These are phyloP conservation scores for Polyommatus iphigenia DNA, from an alignment of 2,888 invertebrate genomes.

Conservation along the genomic window DNA sequence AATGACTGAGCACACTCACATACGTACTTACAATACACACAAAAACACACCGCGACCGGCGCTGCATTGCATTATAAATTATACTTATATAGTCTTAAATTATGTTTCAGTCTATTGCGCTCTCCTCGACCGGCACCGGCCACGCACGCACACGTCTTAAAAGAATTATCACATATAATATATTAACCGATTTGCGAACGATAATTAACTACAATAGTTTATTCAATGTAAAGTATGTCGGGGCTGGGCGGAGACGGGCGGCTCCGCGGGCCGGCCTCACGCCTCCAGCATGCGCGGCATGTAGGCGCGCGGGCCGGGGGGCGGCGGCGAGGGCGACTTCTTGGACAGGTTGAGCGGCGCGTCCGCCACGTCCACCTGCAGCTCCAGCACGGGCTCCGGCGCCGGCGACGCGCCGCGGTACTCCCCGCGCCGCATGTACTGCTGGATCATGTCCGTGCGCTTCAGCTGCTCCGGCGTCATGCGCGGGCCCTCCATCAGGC, in stretches of 20 bases:
- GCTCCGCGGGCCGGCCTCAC: constrained; percentile 80
- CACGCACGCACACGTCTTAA: constrained; percentile 78
- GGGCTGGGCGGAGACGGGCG: constrained; percentile 75
- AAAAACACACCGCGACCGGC: constrained; percentile 83
- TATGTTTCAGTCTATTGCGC: constrained; percentile 82
- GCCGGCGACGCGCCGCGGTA: constrained; percentile 72
- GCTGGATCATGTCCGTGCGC: constrained; percentile 94
- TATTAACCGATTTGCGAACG: constrained; percentile 83
- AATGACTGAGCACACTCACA: constrained; percentile 83
- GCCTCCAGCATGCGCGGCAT: constrained; percentile 84
- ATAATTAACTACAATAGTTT: constrained; percentile 71
- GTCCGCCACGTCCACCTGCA: constrained; percentile 90
- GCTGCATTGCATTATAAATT: constrained; percentile 83
- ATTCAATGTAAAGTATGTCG: constrained; percentile 78
- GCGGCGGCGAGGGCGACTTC: constrained; percentile 83
- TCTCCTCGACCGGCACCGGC: constrained; percentile 80
- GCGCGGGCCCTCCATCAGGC: constrained; percentile 94
- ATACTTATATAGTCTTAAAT: constrained; percentile 82
- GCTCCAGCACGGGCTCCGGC: constrained; percentile 69
- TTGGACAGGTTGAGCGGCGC: constrained; percentile 95
- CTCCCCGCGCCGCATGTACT: constrained; percentile 92
- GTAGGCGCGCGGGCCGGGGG: constrained; percentile 78
- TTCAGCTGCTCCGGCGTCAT: constrained; percentile 96
- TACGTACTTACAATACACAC: constrained; percentile 81
- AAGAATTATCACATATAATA: constrained; percentile 85